These are phyloP conservation scores for Indicator maculatus DNA, from an alignment of 2,113 vertebrate species.

Conservation along the genomic window DNA sequence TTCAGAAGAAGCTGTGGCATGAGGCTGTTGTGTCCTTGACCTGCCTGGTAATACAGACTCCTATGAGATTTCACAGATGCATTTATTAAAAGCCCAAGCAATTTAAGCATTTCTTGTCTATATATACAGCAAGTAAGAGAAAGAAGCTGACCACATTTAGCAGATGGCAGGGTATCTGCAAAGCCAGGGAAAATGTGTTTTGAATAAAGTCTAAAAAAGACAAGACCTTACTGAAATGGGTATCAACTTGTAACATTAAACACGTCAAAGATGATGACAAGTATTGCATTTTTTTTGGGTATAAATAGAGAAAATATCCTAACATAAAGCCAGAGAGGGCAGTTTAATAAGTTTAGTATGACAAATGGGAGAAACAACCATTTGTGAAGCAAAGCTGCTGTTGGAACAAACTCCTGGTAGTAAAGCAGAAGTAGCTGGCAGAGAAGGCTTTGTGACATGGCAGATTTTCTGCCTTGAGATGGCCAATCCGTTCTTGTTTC, in stretches of 20 bases:
- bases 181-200: not conserved
- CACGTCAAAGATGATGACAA: not conserved
- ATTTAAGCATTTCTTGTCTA: not conserved
- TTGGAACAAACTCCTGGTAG: not conserved
- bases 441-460: not conserved
- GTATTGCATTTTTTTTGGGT: not conserved
- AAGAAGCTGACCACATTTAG: not conserved
- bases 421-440: not conserved
- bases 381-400: not conserved
- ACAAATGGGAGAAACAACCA: not conserved
- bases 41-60: not conserved
- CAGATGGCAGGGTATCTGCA: not conserved
- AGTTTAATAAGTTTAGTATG: not conserved
- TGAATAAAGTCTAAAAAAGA: not conserved
- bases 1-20: not conserved
- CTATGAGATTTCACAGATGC: not conserved
- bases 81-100: not conserved
- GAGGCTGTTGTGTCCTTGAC: not conserved
- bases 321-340: not conserved
- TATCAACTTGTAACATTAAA: not conserved
- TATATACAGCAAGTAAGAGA: not conserved
- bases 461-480: not conserved
- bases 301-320: not conserved
- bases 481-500: not conserved
- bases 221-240: not conserved